Evolutionary conservation across 1,140 invertebrate species (phyloP).

Genomic region (Ooceraea biroi): DNA sequence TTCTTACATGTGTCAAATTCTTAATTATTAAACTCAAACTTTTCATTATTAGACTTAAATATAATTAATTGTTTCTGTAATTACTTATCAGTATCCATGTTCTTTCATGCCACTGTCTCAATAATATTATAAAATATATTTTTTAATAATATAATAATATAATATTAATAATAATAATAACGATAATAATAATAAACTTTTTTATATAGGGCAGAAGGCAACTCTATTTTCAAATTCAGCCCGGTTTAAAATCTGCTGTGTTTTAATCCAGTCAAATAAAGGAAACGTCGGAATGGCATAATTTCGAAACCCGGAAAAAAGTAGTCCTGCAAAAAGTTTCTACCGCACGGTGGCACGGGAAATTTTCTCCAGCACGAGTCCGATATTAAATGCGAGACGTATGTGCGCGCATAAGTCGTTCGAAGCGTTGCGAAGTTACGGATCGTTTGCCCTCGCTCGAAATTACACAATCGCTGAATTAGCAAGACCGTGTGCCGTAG

Average conservation of each 20-base stretch:
- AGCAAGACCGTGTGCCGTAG: neutral
- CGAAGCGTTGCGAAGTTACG: conserved; percentile 32
- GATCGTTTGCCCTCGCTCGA: conserved; percentile 26
- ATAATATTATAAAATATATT: too few relatives aligned
- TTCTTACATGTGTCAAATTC: neutral
- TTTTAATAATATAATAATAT: too few relatives aligned
- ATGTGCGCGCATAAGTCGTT: neutral
- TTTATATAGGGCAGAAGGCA: neutral
- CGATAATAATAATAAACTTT: neutral
- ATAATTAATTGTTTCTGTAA: neutral
- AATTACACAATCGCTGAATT: conserved; percentile 51
- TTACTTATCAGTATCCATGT: neutral
- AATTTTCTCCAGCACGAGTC: conserved; percentile 5
- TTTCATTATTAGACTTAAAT: neutral
- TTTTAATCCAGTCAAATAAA: conserved; percentile 24
- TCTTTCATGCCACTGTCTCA: too few relatives aligned
- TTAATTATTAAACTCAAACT: conserved; percentile 10
- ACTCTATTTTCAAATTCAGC: neutral
- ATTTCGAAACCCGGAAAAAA: conserved; percentile 9
- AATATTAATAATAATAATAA: too few relatives aligned
- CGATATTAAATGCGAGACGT: conserved; percentile 32
- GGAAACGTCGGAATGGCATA: conserved; percentile 19
- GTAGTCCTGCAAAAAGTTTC: neutral
- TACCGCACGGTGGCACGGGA: neutral
- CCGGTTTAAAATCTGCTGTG: conserved; percentile 8